Evolutionary conservation across 1,140 invertebrate species (phyloP).

Genomic region (Vanessa atalanta): DNA sequence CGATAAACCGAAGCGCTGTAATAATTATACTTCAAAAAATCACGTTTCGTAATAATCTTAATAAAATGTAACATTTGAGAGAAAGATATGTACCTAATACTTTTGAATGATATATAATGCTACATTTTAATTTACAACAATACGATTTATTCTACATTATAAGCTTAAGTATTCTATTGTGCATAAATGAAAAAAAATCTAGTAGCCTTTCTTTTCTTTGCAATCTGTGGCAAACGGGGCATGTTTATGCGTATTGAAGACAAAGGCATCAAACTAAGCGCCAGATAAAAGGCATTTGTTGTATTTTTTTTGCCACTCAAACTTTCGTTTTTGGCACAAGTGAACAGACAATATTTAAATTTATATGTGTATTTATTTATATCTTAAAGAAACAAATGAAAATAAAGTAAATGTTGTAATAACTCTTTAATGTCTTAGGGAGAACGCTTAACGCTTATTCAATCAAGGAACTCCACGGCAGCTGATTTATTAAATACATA

Average conservation of each 20-base stretch:
- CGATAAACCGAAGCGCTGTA: too few relatives aligned
- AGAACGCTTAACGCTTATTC: too few relatives aligned
- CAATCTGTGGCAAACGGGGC: slow-evolving; percentile 46
- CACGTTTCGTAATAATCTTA: too few relatives aligned
- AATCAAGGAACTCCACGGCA: too few relatives aligned
- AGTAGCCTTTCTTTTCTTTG: slow-evolving; percentile 46
- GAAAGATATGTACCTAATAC: too few relatives aligned
- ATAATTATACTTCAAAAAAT: too few relatives aligned
- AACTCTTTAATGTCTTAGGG: not conserved
- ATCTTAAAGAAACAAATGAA: not conserved
- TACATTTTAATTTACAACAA: slow-evolving; percentile 8
- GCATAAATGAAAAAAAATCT: slow-evolving; percentile 26
- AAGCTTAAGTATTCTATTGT: slow-evolving; percentile 26
- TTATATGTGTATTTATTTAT: not conserved
- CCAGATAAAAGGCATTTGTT: slow-evolving; percentile 46
- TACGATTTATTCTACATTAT: slow-evolving; percentile 8
- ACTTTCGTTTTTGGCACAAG: slow-evolving; percentile 43
- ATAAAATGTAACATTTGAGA: too few relatives aligned
- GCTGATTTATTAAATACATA: too few relatives aligned
- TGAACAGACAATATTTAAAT: slow-evolving; percentile 37
- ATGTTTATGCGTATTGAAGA: slow-evolving; percentile 41
- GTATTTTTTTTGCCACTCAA: slow-evolving; percentile 38
- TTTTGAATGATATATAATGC: not conserved
- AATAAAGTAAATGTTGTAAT: not conserved
- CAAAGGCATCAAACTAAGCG: slow-evolving; percentile 56